Base-by-base conservation (phyloP, 2,888 invertebrate species). In the Eupithecia subfuscata region DNA sequence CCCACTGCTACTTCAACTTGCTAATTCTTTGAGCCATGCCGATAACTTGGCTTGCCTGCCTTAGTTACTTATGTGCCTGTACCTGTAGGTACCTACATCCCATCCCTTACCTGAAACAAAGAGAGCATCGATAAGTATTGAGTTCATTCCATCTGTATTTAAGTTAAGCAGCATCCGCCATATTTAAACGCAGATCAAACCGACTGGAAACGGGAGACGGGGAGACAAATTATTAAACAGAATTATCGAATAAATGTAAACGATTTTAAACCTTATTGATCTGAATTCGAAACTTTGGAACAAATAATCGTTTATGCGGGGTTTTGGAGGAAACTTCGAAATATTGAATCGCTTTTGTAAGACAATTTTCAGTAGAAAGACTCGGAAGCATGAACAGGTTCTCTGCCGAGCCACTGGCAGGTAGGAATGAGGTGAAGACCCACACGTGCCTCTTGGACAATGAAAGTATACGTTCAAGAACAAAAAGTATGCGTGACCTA, bases 181-280 rank as follows among this genome's bases (percentile, higher is more conserved):
- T 88, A 89, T 89, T 90, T 87, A 89, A 90, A 86, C 87, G 89
- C 77, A 79, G 76, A 81, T 85, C 86, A 86, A 91, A 90, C 91
- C 91, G 89, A 89, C 90, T 90, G 91, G 90, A 91, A 91, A 88
- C 83, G 80, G 84, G 85, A 85, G 85, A 83, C 84, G 87, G 84
- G 81, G 84, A 82, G 81, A 84, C 87, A 83, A 87, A 88, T 89
- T 88, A 85, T 88, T 82, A 85, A 85, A 88, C 86, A 84, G 86
- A 89, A 86, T 88, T 87, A 89, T 86, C 84, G 85, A 77, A 71
- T 70, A 74, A 69, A 77, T 79, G 82, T 81, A 77, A 79, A 80
- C 78, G 78, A 81, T 81, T 80, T 79, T 77, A 76, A 75, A 70
- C 75, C 69, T 73, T 77, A 73, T 77, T 63, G 72, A 77, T 77